Base-by-base conservation (phyloP, 2,888 invertebrate genomes). In the Oscheius sp. region DNA sequence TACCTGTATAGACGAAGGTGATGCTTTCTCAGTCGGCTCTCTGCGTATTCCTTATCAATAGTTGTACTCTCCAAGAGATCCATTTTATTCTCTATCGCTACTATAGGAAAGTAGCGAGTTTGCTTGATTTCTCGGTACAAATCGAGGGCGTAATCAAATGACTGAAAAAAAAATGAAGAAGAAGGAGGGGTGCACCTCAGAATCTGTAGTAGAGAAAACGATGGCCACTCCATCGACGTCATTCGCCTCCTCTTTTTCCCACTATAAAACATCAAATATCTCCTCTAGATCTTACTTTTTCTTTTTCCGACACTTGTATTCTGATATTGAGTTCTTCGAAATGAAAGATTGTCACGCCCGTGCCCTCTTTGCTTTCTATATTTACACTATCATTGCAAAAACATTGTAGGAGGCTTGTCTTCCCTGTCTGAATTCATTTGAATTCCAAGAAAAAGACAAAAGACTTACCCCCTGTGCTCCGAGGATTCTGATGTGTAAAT, bases 11-110 rank as follows among this genome's bases (percentile, higher is more conserved):
- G 62, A 49, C 75, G 33, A 20, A 72, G 70, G 24, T 65, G 66
- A n/a, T 49, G 44, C 24, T 66, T 65, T 30, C 50, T 62, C 49
- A 73, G 59, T 24, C 68, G 63, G 20, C 63, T 57, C 51, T 75
- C 75, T 2, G 73, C 75, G 2, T 41, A 14, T 6, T 26, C 17
- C 47, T 73, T 75, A 1, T 70, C 68, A 32, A 75, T 22, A 44
- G 63, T 66, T 28, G 65, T 70, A 22, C 65, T 30, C 32, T 75
- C 73, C 28, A 75, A 54, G 5, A 70, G 38, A 54, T 75, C 75
- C 24, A 75, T 71, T 57, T 75, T 75, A 56, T 75, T 75, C 44
- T 75, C 75, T 50, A 75, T 72, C 26, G 68, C 67, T 9, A 67
- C 67, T 3, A 73, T 30, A 6, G 72, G 75, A 22, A 68, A 50